Evolutionary conservation across 2,888 invertebrate species (phyloP).

Genomic region (Eristalis arbustorum): DNA sequence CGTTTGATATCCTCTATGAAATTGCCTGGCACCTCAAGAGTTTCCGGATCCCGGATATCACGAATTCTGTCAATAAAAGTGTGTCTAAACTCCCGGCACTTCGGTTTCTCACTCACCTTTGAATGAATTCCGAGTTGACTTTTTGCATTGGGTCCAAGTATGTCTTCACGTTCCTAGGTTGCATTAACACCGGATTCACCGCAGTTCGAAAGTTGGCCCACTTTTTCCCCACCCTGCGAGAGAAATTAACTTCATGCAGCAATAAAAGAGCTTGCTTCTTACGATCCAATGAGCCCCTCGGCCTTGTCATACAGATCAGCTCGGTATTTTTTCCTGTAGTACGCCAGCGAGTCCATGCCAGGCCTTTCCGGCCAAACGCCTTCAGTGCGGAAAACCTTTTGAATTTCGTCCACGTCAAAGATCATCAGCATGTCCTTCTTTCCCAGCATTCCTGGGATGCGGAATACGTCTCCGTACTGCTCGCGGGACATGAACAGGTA

Average conservation of each 20-base stretch:
- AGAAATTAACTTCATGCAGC: not conserved
- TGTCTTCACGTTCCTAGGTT: constrained; percentile 82
- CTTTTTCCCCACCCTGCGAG: constrained; percentile 82
- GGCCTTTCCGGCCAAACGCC: constrained; percentile 80
- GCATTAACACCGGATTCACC: constrained; percentile 85
- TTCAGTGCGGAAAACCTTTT: constrained; percentile 80
- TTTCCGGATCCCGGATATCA: constrained; percentile 74
- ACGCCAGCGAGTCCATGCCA: constrained; percentile 77
- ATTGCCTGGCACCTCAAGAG: constrained; percentile 78
- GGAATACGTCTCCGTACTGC: constrained; percentile 79
- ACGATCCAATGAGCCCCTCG: constrained; percentile 70
- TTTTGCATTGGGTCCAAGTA: constrained; percentile 81
- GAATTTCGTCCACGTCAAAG: constrained; percentile 81
- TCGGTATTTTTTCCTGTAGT: constrained; percentile 77
- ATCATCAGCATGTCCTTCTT: constrained; percentile 77
- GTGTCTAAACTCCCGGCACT: not conserved
- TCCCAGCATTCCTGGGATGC: constrained; percentile 78
- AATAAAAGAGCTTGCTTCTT: not conserved
- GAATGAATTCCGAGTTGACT: constrained; percentile 80
- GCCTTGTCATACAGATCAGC: constrained; percentile 69
- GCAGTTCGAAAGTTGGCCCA: constrained; percentile 86
- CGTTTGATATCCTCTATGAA: constrained; percentile 81
- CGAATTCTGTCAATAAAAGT: constrained; percentile 75
- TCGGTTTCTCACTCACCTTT: constrained; percentile 72
- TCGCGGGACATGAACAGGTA: constrained; percentile 69